These are phyloP conservation scores for Heteromurus nitidus DNA, from an alignment of 2,888 invertebrate species.

Conservation along the genomic window DNA sequence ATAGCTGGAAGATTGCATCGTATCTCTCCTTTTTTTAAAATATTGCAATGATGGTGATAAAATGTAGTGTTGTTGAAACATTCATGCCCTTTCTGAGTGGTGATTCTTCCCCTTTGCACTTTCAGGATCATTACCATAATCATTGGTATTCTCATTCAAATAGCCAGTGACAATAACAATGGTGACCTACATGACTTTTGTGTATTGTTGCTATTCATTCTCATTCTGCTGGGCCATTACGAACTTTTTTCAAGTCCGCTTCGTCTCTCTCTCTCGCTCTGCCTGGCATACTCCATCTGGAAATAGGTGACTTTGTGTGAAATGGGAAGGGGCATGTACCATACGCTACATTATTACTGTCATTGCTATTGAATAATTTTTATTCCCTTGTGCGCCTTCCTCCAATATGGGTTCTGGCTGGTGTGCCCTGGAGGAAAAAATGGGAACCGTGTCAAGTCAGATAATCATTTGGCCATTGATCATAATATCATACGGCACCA, in stretches of 20 bases:
- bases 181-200: conserved; percentile 56
- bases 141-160: conserved; percentile 58
- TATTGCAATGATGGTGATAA: conserved; percentile 43
- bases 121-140: conserved; percentile 59
- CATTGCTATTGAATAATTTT: background rate
- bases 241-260: conserved; percentile 26
- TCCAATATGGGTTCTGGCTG: too few species aligned
- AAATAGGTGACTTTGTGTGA: conserved; percentile 1
- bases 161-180: conserved; percentile 53
- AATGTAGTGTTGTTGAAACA: conserved; percentile 35
- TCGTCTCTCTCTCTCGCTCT: conserved; percentile 18
- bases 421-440: conserved; percentile 52
- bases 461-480: conserved; percentile 62
- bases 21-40: conserved; percentile 12
- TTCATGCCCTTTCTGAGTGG: conserved; percentile 42
- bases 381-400: background rate
- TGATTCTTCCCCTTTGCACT: conserved; percentile 43
- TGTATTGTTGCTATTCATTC: conserved; percentile 39
- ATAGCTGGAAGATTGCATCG: conserved; percentile 22
- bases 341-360: background rate
- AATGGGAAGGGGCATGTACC: background rate
- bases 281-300: conserved; percentile 13
- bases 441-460: conserved; percentile 56
- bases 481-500: conserved; percentile 44
- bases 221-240: background rate